These are phyloP conservation scores for Brachyhypopomus gauderio DNA, from an alignment of 2,113 vertebrate species.

Conservation along the genomic window DNA sequence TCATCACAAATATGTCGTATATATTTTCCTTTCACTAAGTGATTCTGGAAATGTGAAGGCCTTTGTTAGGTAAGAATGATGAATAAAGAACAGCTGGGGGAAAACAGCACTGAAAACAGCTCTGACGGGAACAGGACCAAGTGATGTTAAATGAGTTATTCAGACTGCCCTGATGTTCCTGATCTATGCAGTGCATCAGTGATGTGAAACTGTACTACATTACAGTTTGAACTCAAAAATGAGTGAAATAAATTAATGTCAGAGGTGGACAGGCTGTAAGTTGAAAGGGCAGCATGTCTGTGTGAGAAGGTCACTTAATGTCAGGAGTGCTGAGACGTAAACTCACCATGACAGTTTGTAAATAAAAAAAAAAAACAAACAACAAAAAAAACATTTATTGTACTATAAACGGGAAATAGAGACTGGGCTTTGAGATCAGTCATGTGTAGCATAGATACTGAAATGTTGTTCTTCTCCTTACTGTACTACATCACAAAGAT, in stretches of 20 bases:
- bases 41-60: too few species aligned
- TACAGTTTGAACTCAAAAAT: background rate
- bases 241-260: conserved; percentile 22
- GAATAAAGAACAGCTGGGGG: too few species aligned
- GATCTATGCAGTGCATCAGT: background rate
- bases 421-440: background rate
- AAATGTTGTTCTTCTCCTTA: conserved; percentile 16
- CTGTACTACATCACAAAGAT: background rate
- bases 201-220: background rate
- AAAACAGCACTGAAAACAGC: too few species aligned
- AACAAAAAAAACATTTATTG: conserved; percentile 1
- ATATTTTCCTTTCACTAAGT: too few species aligned
- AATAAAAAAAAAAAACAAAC: background rate
- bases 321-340: conserved; percentile 29
- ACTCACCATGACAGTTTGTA: conserved; percentile 3
- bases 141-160: too few species aligned
- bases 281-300: conserved; percentile 29
- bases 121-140: too few species aligned
- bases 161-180: background rate
- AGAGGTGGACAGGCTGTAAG: background rate
- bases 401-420: conserved; percentile 16
- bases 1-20: too few species aligned
- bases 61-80: too few species aligned
- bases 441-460: background rate
- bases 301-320: conserved; percentile 49